Conservation (phyloP, 1,140 invertebrate genomes). For the Rhysida immarginata region DNA sequence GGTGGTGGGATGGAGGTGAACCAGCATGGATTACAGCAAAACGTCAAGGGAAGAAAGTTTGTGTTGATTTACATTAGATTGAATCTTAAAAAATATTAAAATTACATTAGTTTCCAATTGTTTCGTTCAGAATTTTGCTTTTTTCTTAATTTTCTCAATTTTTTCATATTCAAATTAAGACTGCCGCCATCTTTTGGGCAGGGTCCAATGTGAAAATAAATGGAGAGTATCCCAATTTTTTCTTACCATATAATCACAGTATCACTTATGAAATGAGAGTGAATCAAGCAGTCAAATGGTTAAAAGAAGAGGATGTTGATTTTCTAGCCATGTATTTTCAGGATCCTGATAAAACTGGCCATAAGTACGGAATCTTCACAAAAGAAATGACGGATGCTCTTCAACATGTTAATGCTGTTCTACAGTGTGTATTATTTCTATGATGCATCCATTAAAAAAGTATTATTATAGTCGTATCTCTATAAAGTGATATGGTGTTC, state of each 20-base stretch:
- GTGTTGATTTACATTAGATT: no score
- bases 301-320: slow-evolving; percentile 4
- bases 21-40: slow-evolving; percentile 10
- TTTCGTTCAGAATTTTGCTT: no score
- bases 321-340: slow-evolving; percentile 11
- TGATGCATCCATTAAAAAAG: no score
- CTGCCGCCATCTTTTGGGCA: slow-evolving; percentile 3
- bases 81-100: no score
- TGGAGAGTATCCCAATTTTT: neutral
- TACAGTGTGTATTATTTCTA: no score
- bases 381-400: no score
- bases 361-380: slow-evolving; percentile 16
- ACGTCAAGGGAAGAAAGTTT: neutral
- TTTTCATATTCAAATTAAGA: no score
- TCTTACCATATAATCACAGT: neutral
- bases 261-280: neutral
- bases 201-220: slow-evolving; percentile 6
- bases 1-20: slow-evolving; percentile 12
- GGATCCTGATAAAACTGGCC: slow-evolving; percentile 11
- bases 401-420: no score
- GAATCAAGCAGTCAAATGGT: slow-evolving; percentile 8
- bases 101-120: no score
- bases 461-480: no score
- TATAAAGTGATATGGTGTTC: no score
- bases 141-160: no score